Evolutionary conservation across 2,113 vertebrate species (phyloP).

Genomic region (Odocoileus hemionus): DNA sequence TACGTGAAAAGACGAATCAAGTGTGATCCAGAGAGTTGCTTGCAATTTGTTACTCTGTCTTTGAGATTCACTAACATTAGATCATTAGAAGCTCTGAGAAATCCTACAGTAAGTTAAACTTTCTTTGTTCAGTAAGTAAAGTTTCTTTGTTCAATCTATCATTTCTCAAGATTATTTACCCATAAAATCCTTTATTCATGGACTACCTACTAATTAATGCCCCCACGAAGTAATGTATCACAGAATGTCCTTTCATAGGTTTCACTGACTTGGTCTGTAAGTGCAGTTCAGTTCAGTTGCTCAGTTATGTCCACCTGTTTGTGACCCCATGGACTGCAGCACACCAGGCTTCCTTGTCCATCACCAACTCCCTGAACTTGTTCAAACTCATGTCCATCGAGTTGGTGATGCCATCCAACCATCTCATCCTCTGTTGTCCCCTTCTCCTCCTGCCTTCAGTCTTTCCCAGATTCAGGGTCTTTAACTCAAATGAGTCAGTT

Average conservation of each 20-base stretch:
- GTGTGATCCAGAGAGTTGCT: neutral
- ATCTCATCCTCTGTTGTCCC: neutral
- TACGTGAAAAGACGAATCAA: neutral
- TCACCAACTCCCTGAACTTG: neutral
- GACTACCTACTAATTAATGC: neutral
- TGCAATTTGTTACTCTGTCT: neutral
- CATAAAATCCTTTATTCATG: neutral
- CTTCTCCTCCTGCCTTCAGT: neutral
- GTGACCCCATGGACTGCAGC: neutral
- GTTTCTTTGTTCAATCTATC: neutral
- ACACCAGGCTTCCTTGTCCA: neutral
- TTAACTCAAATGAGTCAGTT: neutral
- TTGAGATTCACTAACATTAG: neutral
- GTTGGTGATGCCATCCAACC: neutral
- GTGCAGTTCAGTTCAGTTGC: neutral
- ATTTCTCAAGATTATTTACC: neutral
- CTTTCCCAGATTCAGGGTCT: neutral
- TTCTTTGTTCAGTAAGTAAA: neutral
- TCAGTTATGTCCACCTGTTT: neutral
- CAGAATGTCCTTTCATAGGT: neutral
- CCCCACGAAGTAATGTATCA: neutral
- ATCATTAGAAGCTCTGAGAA: neutral
- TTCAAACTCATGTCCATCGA: neutral
- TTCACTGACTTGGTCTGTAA: neutral
- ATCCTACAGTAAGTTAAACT: neutral